Percentiles rank a stretch among this genome's conserved stretches.
Conservation (phyloP, 1,140 invertebrate genomes). For the Penaeus indicus region DNA sequence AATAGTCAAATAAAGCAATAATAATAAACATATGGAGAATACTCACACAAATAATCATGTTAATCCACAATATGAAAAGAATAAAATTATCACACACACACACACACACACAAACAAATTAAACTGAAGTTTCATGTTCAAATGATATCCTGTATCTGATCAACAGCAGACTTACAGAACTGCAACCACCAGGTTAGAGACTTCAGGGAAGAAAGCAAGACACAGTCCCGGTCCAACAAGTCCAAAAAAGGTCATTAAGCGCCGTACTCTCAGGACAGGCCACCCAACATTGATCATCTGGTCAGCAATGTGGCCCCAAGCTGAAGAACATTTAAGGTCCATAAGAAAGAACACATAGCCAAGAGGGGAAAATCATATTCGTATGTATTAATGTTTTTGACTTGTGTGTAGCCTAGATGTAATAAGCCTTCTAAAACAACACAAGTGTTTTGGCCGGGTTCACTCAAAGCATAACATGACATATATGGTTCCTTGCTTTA, state of each 20-base stretch:
- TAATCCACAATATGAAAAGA: background rate
- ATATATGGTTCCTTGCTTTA: too few species aligned
- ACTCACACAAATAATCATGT: background rate
- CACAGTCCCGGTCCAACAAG: slow-evolving; percentile 83
- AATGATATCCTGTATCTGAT: background rate
- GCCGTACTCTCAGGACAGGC: slow-evolving; percentile 80
- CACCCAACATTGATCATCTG: slow-evolving; percentile 77
- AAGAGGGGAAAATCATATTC: background rate
- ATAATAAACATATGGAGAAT: background rate
- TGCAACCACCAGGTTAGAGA: slow-evolving; percentile 80
- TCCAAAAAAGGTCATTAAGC: slow-evolving; percentile 83
- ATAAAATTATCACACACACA: background rate
- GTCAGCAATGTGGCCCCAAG: slow-evolving; percentile 82
- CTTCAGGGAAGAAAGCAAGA: slow-evolving; percentile 81
- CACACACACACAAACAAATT: background rate
- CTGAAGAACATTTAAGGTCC: slow-evolving; percentile 69
- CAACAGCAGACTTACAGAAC: slow-evolving; percentile 75
- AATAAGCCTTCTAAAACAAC: too few species aligned
- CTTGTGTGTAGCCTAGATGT: too few species aligned
- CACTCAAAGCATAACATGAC: too few species aligned
- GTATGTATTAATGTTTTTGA: too few species aligned
- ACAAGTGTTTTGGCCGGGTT: too few species aligned
- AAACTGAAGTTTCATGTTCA: background rate
- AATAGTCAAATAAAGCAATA: too few species aligned
- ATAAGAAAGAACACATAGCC: background rate